Percentiles rank a stretch among this genome's conserved stretches.
Evolutionary conservation across 1,140 invertebrate species (phyloP).

Genomic region (Eupeodes corollae): DNA sequence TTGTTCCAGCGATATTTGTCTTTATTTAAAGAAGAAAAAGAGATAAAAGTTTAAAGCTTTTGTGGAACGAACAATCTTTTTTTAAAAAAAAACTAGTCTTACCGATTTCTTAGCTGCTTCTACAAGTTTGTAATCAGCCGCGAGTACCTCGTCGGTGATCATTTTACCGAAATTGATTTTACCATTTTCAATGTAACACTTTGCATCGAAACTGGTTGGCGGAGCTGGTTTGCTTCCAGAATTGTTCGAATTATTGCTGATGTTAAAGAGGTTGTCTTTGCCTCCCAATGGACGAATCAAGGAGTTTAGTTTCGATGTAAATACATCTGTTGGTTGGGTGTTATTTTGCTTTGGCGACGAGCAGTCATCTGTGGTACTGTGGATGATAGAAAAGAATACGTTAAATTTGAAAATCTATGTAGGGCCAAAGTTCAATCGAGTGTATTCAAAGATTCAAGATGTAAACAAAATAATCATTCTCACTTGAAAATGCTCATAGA

Average conservation of each 20-base stretch:
- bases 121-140: slow-evolving; percentile 65
- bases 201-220: slow-evolving; percentile 35
- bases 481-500: too few species aligned
- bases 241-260: slow-evolving; percentile 21
- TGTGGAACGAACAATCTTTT: neutral
- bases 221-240: slow-evolving; percentile 10
- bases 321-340: slow-evolving; percentile 17
- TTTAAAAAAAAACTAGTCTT: slow-evolving; percentile 5
- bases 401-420: neutral
- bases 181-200: slow-evolving; percentile 54
- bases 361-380: slow-evolving; percentile 10
- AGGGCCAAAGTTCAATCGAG: neutral
- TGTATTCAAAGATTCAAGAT: neutral
- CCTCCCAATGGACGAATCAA: slow-evolving; percentile 22
- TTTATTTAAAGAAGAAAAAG: slow-evolving; percentile 5
- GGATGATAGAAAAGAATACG: neutral
- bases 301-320: slow-evolving; percentile 26
- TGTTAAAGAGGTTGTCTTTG: slow-evolving; percentile 25
- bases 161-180: slow-evolving; percentile 68
- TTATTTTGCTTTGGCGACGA: slow-evolving; percentile 1
- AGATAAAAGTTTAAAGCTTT: too few species aligned
- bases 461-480: too few species aligned
- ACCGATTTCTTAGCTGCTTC: slow-evolving; percentile 67
- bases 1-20: slow-evolving; percentile 81
- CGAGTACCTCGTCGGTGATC: slow-evolving; percentile 74